Conservation (phyloP, 2,888 invertebrate genomes). For the Cephonodes hylas region DNA sequence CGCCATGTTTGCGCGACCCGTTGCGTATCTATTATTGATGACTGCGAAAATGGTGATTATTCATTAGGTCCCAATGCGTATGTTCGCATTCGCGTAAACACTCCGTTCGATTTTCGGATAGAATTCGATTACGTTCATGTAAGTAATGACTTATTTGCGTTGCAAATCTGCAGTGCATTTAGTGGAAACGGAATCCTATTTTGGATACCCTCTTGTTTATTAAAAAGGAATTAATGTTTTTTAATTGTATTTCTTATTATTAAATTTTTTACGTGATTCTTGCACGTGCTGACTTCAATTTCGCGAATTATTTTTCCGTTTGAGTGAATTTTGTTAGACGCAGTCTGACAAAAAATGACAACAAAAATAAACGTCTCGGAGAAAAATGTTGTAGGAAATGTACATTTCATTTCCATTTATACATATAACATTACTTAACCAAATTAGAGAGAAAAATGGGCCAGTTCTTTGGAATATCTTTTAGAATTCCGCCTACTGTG, state of each 20-base stretch:
- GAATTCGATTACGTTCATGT: constrained; percentile 31
- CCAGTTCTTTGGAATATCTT: background rate
- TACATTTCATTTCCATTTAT: background rate
- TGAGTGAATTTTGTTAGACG: too few relatives aligned
- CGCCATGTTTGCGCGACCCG: constrained; percentile 34
- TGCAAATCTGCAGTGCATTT: background rate
- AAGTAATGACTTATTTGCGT: background rate
- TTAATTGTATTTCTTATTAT: too few relatives aligned
- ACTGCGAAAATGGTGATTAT: constrained; percentile 54
- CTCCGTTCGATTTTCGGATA: constrained; percentile 25
- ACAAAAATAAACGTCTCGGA: background rate
- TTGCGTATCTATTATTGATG: constrained; percentile 61
- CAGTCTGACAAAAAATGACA: too few relatives aligned
- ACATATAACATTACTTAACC: background rate
- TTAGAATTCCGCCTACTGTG: background rate
- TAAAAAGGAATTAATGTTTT: too few relatives aligned
- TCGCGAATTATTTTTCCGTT: background rate
- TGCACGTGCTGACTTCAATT: too few relatives aligned
- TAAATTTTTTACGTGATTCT: background rate
- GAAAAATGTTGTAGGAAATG: background rate
- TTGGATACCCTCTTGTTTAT: background rate
- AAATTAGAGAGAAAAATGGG: background rate
- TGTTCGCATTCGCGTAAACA: constrained; percentile 8
- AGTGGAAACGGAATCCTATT: background rate
- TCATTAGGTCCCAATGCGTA: constrained; percentile 37